Base-by-base conservation (phyloP, 1,140 invertebrate species). In the Megalopta genalis region DNA sequence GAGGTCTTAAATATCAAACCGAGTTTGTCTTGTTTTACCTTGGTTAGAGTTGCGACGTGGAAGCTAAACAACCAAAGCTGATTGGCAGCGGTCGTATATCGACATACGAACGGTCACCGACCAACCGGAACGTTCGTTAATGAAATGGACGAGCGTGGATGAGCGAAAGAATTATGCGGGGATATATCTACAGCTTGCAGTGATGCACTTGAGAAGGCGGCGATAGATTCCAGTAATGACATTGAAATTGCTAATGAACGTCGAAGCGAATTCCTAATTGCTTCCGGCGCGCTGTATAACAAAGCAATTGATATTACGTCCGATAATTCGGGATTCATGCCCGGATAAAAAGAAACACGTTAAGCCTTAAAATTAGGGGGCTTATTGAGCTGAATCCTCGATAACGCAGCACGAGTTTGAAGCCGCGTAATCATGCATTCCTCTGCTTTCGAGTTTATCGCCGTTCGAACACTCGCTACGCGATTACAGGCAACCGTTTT, bases 161-260 rank as follows among this genome's bases (percentile, higher is more conserved):
- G 25, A 52, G 46, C 65, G 39, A 67, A 65, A 42, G 39, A 42
- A 21, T 37, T 37, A 57, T 7, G 18, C 54, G 54, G n/a, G 18
- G 21, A n/a, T 57, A 57, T 23, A 1, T 0, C 54, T 7, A n/a
- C 54, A 21, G 54, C n/a, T 57, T 18, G 2, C 54, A 6, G 18
- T n/a, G n/a, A 16, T 52, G 21, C 54, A n/a, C 18, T n/a, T 57
- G 18, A 32, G 54, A 57, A n/a, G 54, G 18, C 8, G 6, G 54
- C 54, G 54, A n/a, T 57, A 18, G 46, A 25, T 39, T 63, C 8
- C 21, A 9, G 8, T 60, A 70, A 68, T 81, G 67, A 66, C 80
- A 81, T 77, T 78, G 80, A 81, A 81, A 77, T 81, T 77, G 76
- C 57, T 42, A 25, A 21, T 52, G 10, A 60, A 18, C 70, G 54